Base-by-base conservation (phyloP, 2,113 vertebrate genomes). In the Sceloporus tristichus region DNA sequence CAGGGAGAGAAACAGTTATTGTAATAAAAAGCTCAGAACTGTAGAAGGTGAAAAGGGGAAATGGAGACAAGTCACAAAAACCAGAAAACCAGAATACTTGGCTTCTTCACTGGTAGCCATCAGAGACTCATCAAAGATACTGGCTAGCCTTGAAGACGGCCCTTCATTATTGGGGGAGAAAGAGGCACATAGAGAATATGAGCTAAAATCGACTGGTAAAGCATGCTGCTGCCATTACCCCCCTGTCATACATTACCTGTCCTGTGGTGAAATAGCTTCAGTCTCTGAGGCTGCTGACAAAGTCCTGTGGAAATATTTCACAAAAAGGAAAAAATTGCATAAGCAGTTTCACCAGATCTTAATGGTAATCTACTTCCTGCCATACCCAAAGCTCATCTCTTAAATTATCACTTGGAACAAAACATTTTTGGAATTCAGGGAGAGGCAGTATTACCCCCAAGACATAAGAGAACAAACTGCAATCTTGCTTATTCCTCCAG, bases 271-370 rank as follows among this genome's bases (percentile, higher is more conserved):
- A 48, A 54, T 34, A 11, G 34, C 34, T 70, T 38, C 80, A 13
- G 42, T 70, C 42, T 84, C 48, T 56, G 65, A 40, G 42, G 62
- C 87, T 77, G 62, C 54, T 66, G 59, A 53, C n/a, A 40, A 76
- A 68, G 34, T 56, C 62, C 87, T 88, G 87, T 84, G 74, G 53
- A 88, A 88, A 88, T 83, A 88, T 84, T 83, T 70, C 48, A 88
- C 56, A 84, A 53, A 87, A 83, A 78, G 65, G 74, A 84, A 66
- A 77, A 56, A 27, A 70, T 23, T 70, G 40, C 25, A 29, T 88
- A 78, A 88, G 34, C 40, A 25, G 65, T 84, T 88, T 42, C 74
- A 54, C 42, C 77, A 27, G 40, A 81, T 65, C 74, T 77, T 25
- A 76, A 83, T 34, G 38, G 65, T 83, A 38, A 76, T 77, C 11